Percentiles rank a stretch among this genome's conserved stretches.
Evolutionary conservation across 2,797 vertebrate genomes (phyloP).

Genomic region (Myotis daubentonii): DNA sequence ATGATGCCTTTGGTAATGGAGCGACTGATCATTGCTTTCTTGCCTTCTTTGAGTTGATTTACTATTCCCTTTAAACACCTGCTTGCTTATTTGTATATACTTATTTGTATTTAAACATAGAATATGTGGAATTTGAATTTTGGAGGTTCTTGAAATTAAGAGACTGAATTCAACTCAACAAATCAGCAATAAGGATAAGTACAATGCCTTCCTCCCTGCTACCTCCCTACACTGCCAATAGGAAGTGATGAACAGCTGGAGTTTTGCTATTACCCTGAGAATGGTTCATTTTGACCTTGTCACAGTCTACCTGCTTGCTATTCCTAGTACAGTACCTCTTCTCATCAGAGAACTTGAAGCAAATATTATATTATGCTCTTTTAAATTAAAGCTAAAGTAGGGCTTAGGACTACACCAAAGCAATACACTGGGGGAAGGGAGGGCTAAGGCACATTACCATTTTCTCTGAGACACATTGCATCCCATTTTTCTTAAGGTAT

Average conservation of each 20-base stretch:
- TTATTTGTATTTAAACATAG: conserved; percentile 6
- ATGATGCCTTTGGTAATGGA: background rate
- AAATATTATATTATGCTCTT: conserved; percentile 44
- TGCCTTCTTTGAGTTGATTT: background rate
- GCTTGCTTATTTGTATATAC: background rate
- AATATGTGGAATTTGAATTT: background rate
- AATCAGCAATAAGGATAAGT: background rate
- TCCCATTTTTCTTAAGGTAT: background rate
- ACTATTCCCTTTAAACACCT: background rate
- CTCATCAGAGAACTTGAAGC: conserved; percentile 54
- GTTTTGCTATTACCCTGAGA: conserved; percentile 41
- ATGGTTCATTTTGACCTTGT: conserved; percentile 64
- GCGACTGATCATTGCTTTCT: background rate
- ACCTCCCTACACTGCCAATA: background rate
- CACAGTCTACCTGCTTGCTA: conserved; percentile 47
- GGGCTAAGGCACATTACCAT: background rate
- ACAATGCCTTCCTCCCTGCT: accelerated
- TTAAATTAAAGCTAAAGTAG: conserved; percentile 29
- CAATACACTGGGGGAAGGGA: background rate
- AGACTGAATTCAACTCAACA: conserved; percentile 14
- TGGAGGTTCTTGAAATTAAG: conserved; percentile 26
- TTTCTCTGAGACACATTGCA: background rate
- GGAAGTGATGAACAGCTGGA: conserved; percentile 35
- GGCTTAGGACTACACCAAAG: background rate
- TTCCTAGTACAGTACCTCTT: conserved; percentile 12